Evolutionary conservation across 64 coral and sea anemone genomes (phyloP).

Genomic region (Astreopora myriophthalma): DNA sequence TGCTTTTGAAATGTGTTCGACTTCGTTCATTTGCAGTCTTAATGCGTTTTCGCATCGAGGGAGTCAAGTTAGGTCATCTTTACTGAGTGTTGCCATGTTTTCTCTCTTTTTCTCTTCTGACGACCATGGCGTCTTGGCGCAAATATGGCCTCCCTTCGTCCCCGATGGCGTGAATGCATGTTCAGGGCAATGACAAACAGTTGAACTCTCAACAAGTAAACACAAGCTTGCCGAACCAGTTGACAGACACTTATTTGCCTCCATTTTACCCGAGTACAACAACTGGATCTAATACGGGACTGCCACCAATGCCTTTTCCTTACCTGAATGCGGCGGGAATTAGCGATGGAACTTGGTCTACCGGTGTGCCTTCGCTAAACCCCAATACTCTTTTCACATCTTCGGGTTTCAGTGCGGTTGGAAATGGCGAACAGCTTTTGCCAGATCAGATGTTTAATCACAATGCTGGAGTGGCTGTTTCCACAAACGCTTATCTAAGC

Average conservation of each 20-base stretch:
- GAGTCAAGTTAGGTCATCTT: not conserved
- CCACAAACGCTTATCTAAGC: slow-evolving; percentile 88
- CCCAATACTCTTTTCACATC: slow-evolving; percentile 94
- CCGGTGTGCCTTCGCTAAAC: slow-evolving; percentile 77
- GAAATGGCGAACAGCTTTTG: slow-evolving; percentile 87
- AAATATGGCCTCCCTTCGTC: slow-evolving; percentile 32
- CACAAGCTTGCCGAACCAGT: slow-evolving; percentile 73
- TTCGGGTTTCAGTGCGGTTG: slow-evolving; percentile 75
- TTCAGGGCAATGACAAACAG: slow-evolving; percentile 80
- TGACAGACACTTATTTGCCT: slow-evolving; percentile 89
- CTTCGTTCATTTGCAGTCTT: slow-evolving; percentile 23
- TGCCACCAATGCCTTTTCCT: slow-evolving; percentile 96
- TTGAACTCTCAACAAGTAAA: slow-evolving; percentile 78
- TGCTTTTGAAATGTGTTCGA: not conserved
- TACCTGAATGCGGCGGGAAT: slow-evolving; percentile 88
- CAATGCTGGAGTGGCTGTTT: slow-evolving; percentile 88
- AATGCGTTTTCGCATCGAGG: not conserved
- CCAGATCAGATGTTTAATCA: slow-evolving; percentile 97
- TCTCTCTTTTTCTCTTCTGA: slow-evolving; percentile 48
- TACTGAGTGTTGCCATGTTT: slow-evolving; percentile 89
- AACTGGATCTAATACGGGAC: slow-evolving; percentile 83
- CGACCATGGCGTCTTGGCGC: slow-evolving; percentile 60
- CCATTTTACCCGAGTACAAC: slow-evolving; percentile 88
- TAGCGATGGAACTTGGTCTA: slow-evolving; percentile 95
- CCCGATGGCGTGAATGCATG: not conserved